These are phyloP conservation scores for Stomatorhinus ivindoensis DNA, from an alignment of 2,113 vertebrate species.

Conservation along the genomic window DNA sequence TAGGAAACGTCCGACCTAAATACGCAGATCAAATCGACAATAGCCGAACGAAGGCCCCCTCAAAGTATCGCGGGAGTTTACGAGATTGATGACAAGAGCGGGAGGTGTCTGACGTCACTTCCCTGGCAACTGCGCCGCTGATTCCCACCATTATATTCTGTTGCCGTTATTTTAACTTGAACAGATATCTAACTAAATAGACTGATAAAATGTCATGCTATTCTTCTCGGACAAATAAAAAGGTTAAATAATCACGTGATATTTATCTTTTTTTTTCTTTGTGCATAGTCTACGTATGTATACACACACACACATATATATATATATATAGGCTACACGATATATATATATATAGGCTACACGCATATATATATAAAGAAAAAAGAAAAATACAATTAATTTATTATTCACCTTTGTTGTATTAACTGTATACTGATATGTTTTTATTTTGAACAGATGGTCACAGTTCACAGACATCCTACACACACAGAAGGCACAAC, in stretches of 20 bases:
- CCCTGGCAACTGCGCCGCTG: not conserved
- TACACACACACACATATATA: too few relatives aligned
- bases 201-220: not conserved
- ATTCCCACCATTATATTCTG: not conserved
- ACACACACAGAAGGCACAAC: too few relatives aligned
- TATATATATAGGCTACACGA: too few relatives aligned
- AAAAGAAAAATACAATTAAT: too few relatives aligned
- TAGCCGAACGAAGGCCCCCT: not conserved
- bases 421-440: too few relatives aligned
- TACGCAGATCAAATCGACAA: constrained; percentile 8
- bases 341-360: too few relatives aligned
- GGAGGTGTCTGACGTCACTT: not conserved
- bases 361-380: too few relatives aligned
- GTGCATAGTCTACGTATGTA: not conserved
- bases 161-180: not conserved
- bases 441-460: too few relatives aligned
- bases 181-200: not conserved
- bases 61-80: constrained; percentile 43
- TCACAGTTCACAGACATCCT: too few relatives aligned
- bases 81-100: not conserved
- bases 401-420: too few relatives aligned
- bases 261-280: not conserved
- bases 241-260: not conserved
- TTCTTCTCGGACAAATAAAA: not conserved
- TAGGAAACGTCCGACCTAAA: not conserved